Evolutionary conservation across 1,140 invertebrate genomes (phyloP).

Genomic region (Neelides sp.): DNA sequence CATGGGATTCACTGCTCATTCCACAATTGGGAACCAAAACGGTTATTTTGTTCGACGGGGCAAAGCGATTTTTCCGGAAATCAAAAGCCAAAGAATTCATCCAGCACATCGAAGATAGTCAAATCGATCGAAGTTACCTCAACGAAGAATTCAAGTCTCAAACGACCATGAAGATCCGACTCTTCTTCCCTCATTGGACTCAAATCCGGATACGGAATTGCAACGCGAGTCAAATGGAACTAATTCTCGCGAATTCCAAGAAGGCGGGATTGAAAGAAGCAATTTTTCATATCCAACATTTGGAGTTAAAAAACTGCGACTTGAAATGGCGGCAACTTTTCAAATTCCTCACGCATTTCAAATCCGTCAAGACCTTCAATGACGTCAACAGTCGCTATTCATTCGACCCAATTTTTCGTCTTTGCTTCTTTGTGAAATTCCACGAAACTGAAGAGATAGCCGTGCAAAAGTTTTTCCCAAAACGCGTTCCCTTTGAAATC

Average conservation of each 20-base stretch:
- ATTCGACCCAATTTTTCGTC: background rate
- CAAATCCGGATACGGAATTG: background rate
- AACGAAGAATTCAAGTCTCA: too few species aligned
- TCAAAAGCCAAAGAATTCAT: too few species aligned
- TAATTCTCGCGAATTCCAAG: background rate
- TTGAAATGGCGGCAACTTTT: background rate
- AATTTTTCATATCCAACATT: background rate
- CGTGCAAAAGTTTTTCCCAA: background rate
- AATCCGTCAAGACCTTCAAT: background rate
- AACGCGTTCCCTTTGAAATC: background rate
- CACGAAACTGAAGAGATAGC: background rate
- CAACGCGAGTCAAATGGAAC: background rate
- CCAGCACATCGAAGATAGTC: too few species aligned
- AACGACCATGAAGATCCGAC: too few species aligned
- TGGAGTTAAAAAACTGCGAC: background rate
- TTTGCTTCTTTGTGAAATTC: background rate
- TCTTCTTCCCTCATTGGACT: too few species aligned
- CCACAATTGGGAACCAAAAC: background rate
- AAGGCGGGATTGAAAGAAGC: background rate
- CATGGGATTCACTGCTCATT: background rate
- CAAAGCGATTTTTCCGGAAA: too few species aligned
- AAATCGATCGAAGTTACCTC: too few species aligned
- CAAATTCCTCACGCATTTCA: background rate
- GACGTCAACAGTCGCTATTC: background rate
- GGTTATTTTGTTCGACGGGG: constrained; percentile 1